phyloP scores from a whole-genome alignment of 2,888 invertebrate species.

The Trichogramma evanescens region DNA sequence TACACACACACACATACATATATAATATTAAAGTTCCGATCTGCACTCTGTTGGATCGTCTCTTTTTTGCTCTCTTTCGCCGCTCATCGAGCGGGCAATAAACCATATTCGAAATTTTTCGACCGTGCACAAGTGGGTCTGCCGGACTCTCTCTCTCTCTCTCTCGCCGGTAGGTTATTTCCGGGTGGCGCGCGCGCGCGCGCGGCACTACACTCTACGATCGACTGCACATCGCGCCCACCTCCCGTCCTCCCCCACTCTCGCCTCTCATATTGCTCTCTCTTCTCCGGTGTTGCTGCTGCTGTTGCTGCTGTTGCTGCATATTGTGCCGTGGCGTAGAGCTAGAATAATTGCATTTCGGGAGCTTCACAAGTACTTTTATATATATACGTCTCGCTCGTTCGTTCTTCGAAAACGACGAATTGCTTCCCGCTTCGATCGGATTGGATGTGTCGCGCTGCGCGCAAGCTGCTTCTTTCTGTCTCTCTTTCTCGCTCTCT shows the following conservation, averaged over 20 bases:
- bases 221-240: not conserved
- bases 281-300: too few relatives aligned
- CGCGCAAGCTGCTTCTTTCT: not conserved
- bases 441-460: not conserved
- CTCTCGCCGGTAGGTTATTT: not conserved
- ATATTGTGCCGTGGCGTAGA: not conserved
- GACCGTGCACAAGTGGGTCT: too few relatives aligned
- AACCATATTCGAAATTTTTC: not conserved
- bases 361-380: not conserved
- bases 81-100: not conserved
- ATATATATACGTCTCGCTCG: too few relatives aligned
- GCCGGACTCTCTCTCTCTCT: not conserved
- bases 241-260: not conserved
- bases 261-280: too few relatives aligned
- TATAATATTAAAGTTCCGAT: too few relatives aligned
- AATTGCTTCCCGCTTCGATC: too few relatives aligned
- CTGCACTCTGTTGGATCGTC: not conserved
- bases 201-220: not conserved
- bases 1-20: too few relatives aligned
- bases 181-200: too few relatives aligned
- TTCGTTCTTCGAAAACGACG: too few relatives aligned
- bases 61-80: not conserved
- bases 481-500: not conserved
- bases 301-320: too few relatives aligned
- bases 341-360: slow-evolving; percentile 9